Evolutionary conservation across 2,113 vertebrate species (phyloP), one percentile per base, ranked within the genome.

Genomic region (Miniopterus natalensis): DNA sequence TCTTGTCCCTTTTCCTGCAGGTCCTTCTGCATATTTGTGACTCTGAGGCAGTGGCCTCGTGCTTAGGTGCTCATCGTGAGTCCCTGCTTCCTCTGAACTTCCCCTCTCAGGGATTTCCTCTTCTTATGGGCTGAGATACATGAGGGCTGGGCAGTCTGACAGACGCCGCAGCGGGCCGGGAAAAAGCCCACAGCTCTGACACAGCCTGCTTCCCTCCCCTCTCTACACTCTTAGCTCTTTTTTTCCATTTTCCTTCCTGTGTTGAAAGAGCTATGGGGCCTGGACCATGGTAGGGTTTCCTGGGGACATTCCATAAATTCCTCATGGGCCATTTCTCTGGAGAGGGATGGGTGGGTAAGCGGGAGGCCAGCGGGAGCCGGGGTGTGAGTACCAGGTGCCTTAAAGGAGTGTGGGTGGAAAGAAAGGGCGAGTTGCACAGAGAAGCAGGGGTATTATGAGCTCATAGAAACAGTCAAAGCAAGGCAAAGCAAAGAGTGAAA

Each of bases 241-340:
- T 88, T 61, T 40, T 93, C 84, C 79, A 92, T 94, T 95, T 97
- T 92, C 94, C 96, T 97, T 97, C 95, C 91, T 96, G 95, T 95
- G 89, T 96, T 94, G 95, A 97, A 96, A 97, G 96, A 94, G 83
- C 92, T 86, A 49, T 71, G 91, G 93, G 53, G 86, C 89, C 63
- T 93, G 93, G 75, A 59, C 85, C 74, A 79, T 36, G 73, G 78
- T 91, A 91, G 85, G 79, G 87, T 96, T 98, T 98, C 96, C 97
- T 95, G 88, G 95, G 95, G 96, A 96, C 96, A 97, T 97, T 97
- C 97, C 96, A 95, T 23, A 90, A 65, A 97, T 97, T 97, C 96
- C 77, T 96, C 61, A 77, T 61, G 83, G 90, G 89, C 57, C 68
- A 9, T 87, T 92, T 90, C 92, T 85, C 92, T 89, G 68, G 87